phyloP scores from a whole-genome alignment of 53 echinoderm and acorn worm species.

The Henricia sp. region DNA sequence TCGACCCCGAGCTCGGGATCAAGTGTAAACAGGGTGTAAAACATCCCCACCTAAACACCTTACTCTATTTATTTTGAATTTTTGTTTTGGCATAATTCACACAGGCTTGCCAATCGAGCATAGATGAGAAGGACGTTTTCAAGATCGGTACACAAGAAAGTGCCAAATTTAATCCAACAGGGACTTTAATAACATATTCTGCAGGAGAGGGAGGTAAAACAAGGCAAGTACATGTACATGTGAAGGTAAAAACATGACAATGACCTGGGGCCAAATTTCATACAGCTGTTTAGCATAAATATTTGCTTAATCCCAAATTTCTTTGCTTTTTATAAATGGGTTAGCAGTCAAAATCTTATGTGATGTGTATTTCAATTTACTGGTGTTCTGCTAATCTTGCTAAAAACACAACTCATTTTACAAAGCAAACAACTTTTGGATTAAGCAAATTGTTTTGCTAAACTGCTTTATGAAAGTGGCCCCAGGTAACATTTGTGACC shows the following conservation, averaged over 20 bases:
- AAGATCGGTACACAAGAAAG: background rate
- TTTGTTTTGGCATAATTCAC: background rate
- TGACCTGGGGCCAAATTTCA: background rate
- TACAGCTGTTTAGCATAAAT: no score
- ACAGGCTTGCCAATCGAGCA: conserved; percentile 16
- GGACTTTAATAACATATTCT: background rate
- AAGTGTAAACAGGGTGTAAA: no score
- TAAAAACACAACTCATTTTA: background rate
- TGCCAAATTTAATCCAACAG: background rate
- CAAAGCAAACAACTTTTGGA: no score
- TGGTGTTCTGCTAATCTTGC: background rate
- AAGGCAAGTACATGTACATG: background rate
- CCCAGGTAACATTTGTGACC: background rate
- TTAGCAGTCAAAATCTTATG: no score
- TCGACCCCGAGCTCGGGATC: background rate
- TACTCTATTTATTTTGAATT: no score
- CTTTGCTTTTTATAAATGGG: background rate
- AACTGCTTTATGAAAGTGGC: no score
- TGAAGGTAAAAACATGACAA: background rate
- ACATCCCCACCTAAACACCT: background rate
- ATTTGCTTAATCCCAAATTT: no score
- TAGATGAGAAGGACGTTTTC: background rate
- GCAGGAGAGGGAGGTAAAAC: background rate
- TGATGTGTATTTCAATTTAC: background rate
- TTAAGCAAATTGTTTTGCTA: no score